Conservation (phyloP, 92 coral and sea anemone species). For the Phymanthus crucifer region DNA sequence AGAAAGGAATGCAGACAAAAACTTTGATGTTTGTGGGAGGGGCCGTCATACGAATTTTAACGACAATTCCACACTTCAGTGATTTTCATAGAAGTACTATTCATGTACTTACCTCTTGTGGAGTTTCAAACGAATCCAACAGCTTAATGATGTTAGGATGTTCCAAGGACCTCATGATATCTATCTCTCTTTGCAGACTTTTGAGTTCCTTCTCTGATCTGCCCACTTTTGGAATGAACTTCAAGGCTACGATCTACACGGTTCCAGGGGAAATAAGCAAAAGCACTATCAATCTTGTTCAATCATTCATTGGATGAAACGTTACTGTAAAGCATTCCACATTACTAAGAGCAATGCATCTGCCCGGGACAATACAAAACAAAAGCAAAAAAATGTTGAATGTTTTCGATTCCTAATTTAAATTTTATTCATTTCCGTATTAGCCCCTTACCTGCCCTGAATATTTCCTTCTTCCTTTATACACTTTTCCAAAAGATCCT, state of each 20-base stretch:
- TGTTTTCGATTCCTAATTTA: too few species aligned
- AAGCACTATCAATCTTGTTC: neutral
- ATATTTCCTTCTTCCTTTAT: constrained; percentile 90
- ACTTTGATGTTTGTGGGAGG: too few species aligned
- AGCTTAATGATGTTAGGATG: constrained; percentile 88
- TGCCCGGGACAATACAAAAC: too few species aligned
- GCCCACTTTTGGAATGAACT: constrained; percentile 96
- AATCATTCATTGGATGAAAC: neutral
- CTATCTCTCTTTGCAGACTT: constrained; percentile 92
- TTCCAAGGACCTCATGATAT: constrained; percentile 87
- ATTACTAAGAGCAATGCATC: too few species aligned
- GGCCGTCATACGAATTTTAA: too few species aligned
- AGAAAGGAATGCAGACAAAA: too few species aligned
- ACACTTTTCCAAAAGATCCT: constrained; percentile 97
- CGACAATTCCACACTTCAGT: too few species aligned
- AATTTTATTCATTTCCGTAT: neutral
- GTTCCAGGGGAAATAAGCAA: neutral
- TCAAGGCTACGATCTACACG: constrained; percentile 88
- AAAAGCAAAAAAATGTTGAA: too few species aligned
- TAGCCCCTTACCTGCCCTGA: constrained; percentile 76
- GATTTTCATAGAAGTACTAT: too few species aligned
- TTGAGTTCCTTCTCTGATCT: constrained; percentile 93
- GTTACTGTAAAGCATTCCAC: too few species aligned
- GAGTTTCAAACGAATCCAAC: constrained; percentile 97
- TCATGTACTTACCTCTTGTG: constrained; percentile 85